Evolutionary conservation across 2,113 vertebrate species (phyloP), one percentile per base, ranked within the genome.

Genomic region (Salminus brasiliensis): DNA sequence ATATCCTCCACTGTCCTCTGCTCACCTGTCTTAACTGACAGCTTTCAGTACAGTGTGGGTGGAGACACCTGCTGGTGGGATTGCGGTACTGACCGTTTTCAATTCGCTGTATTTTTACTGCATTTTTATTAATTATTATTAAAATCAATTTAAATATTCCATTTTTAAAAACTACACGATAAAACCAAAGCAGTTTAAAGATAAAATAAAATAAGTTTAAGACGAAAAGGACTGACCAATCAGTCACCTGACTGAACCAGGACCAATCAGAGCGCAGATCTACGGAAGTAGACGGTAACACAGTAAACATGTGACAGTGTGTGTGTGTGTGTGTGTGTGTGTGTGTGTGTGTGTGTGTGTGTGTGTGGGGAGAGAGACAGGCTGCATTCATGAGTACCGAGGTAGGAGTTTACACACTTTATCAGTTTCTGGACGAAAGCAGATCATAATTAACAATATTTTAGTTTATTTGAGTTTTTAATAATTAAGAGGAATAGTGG

Each of bases 381-480:
- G 4, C 10, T 72, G 23, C 52, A 79, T 62, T 79, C 81, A 87
- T 87, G 86, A 83, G 27, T 77, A 49, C 74, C 79, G 76, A 85
- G 86, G 83, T 84, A 67, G 30, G 62, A n/a, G 3, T 27, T 3
- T 41, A 32, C 34, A 41, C 32, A 13, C 23, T 25, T n/a, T 53
- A 3, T 7, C 0, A 15, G 5, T 41, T 41, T 41, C 15, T 49
- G 2, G 16, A 47, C 36, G n/a, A n/a, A n/a, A n/a, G n/a, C n/a
- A n/a, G n/a, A n/a, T n/a, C n/a, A n/a, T n/a, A n/a, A n/a, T n/a
- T n/a, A n/a, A n/a, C n/a, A n/a, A n/a, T n/a, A n/a, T n/a, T n/a
- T n/a, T n/a, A n/a, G n/a, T n/a, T n/a, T n/a, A n/a, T n/a, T n/a
- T n/a, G n/a, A n/a, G n/a, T n/a, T n/a, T n/a, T n/a, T n/a, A n/a